Evolutionary conservation across 2,797 vertebrate species (phyloP).

Genomic region (Myotis findleyi): DNA sequence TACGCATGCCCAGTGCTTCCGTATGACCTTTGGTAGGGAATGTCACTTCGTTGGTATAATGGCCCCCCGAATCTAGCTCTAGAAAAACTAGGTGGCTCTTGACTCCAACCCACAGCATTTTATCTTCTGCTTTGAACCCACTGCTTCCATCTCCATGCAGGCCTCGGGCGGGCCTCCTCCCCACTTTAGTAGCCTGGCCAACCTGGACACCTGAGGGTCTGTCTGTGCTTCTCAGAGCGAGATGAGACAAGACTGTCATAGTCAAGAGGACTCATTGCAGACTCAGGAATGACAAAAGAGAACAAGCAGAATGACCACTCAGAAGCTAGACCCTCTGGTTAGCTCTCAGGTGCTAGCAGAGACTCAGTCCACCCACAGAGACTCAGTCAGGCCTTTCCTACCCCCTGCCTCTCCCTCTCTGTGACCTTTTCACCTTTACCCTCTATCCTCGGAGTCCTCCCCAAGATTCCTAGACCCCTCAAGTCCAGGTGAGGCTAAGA

Average conservation of each 20-base stretch:
- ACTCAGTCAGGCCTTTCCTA: not conserved
- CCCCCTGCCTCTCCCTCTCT: fast-evolving
- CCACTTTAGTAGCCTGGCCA: not conserved
- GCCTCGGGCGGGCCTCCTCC: not conserved
- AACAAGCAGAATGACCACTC: not conserved
- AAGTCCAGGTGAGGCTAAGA: not conserved
- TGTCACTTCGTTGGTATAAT: not conserved
- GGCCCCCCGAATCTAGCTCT: not conserved
- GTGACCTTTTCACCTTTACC: not conserved
- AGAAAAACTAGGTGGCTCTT: not conserved
- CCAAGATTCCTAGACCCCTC: not conserved
- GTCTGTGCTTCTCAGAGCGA: not conserved
- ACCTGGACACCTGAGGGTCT: not conserved
- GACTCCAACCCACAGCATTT: not conserved
- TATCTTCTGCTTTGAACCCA: not conserved
- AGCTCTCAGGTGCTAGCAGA: not conserved
- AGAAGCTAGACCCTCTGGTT: not conserved
- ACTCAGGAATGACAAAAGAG: not conserved
- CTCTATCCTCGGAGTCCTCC: not conserved
- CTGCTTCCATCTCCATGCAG: fast-evolving
- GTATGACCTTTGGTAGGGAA: not conserved
- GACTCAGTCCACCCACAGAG: not conserved
- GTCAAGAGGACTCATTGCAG: not conserved
- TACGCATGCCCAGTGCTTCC: not conserved
- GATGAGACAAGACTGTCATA: not conserved